Evolutionary conservation across 2,888 invertebrate species (phyloP).

Genomic region (Drosophila paranaensis): DNA sequence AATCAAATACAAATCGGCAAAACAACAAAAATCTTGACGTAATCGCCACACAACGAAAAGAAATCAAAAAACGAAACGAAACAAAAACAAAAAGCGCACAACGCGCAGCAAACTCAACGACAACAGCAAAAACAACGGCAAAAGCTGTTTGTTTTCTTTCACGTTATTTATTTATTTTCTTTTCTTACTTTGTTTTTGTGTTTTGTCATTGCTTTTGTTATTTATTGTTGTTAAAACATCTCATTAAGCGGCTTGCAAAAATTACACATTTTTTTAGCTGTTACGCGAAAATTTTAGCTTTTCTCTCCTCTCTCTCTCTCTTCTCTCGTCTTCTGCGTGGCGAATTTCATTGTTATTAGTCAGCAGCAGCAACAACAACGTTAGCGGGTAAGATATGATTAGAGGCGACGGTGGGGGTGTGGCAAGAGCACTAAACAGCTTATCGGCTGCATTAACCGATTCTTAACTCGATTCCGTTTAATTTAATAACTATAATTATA

Average conservation of each 20-base stretch:
- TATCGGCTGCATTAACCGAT: slow-evolving; percentile 17
- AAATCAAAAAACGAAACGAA: slow-evolving; percentile 34
- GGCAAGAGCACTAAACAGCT: slow-evolving; percentile 5
- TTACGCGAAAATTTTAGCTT: slow-evolving; percentile 60
- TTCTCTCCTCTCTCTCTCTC: slow-evolving; percentile 14
- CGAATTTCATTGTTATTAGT: slow-evolving; percentile 72
- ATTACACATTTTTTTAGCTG: slow-evolving; percentile 43
- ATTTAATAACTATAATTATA: background rate
- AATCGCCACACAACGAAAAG: slow-evolving; percentile 66
- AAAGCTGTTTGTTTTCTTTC: slow-evolving; percentile 58
- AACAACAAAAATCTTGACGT: slow-evolving; percentile 73
- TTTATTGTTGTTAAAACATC: slow-evolving; percentile 55
- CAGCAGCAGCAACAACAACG: slow-evolving; percentile 37
- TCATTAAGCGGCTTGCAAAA: slow-evolving; percentile 63
- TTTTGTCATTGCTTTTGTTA: slow-evolving; percentile 40
- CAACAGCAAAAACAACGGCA: slow-evolving; percentile 27
- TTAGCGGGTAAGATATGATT: slow-evolving; percentile 59
- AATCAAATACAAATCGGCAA: slow-evolving; percentile 68
- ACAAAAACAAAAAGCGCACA: slow-evolving; percentile 35
- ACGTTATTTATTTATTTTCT: slow-evolving; percentile 29
- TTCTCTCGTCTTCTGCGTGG: slow-evolving; percentile 23
- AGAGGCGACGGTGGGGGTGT: slow-evolving; percentile 11
- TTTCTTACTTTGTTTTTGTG: slow-evolving; percentile 26
- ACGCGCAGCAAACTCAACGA: slow-evolving; percentile 25
- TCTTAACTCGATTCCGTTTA: slow-evolving; percentile 3